A percentile compares a stretch with the other conserved stretches of the same genome.
These are phyloP conservation scores for Drosophila lacicola DNA, from an alignment of 2,888 invertebrate species.

Conservation along the genomic window DNA sequence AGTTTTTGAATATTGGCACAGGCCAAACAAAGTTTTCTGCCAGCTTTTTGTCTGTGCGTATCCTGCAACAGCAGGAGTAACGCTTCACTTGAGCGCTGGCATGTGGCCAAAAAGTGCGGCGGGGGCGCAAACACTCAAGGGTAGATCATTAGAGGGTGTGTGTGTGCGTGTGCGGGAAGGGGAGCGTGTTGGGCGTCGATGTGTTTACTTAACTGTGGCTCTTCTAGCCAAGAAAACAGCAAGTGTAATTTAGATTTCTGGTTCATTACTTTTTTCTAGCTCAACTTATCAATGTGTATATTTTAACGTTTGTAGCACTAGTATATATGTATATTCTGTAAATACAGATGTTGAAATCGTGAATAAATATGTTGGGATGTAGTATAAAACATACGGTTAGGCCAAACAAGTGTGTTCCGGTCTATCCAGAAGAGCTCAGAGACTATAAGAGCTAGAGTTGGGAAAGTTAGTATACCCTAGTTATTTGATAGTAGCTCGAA, in stretches of 20 bases:
- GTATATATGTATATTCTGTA: neutral
- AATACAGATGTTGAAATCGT: neutral
- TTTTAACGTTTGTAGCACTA: neutral
- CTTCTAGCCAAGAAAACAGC: constrained; percentile 35
- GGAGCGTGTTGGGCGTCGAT: neutral
- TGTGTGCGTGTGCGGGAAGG: neutral
- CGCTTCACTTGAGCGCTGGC: constrained; percentile 42
- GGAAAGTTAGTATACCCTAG: neutral
- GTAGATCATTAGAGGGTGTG: constrained; percentile 44
- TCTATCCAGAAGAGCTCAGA: neutral
- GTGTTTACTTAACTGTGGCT: constrained; percentile 41
- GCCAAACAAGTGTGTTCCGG: neutral
- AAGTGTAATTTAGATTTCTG: constrained; percentile 58
- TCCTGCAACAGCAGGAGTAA: constrained; percentile 44
- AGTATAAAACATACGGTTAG: neutral
- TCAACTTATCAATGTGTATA: constrained; percentile 9
- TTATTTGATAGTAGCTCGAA: too few species aligned
- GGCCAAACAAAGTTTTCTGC: constrained; percentile 66
- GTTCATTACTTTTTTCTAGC: constrained; percentile 56
- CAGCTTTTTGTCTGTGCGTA: constrained; percentile 38
- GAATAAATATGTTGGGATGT: neutral
- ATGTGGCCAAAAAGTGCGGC: constrained; percentile 30
- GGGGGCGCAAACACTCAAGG: constrained; percentile 1
- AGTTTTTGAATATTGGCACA: constrained; percentile 76
- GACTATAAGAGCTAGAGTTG: neutral